phyloP scores from a whole-genome alignment of 2,797 vertebrate genomes.

The Cyclopterus lumpus region DNA sequence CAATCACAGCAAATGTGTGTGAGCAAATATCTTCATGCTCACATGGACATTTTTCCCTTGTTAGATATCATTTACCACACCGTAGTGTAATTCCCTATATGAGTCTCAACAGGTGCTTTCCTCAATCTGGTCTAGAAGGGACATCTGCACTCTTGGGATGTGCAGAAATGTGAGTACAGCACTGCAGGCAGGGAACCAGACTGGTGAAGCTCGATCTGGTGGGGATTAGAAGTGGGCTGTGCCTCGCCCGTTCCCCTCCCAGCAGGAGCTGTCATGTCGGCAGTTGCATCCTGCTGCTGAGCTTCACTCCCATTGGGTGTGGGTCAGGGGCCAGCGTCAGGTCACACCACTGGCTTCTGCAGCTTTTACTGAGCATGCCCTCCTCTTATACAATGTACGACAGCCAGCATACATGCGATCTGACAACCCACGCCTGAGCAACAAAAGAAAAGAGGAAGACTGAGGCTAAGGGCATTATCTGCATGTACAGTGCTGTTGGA shows the following conservation, averaged over 20 bases:
- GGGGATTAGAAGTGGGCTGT: conserved; percentile 61
- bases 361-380: conserved; percentile 34
- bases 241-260: conserved; percentile 57
- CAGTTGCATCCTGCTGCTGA: conserved; percentile 55
- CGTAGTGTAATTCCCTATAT: background rate
- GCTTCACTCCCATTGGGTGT: conserved; percentile 59
- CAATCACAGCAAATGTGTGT: conserved; percentile 28
- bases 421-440: conserved; percentile 60
- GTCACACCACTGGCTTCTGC: conserved; percentile 60
- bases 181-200: conserved; percentile 32
- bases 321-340: conserved; percentile 68
- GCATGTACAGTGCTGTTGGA: conserved; percentile 19
- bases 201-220: conserved; percentile 40
- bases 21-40: conserved; percentile 34
- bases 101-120: conserved; percentile 44
- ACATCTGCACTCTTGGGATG: conserved; percentile 35
- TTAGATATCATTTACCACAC: conserved; percentile 24
- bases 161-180: conserved; percentile 56
- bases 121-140: conserved; percentile 27
- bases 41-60: conserved; percentile 29
- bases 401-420: conserved; percentile 39
- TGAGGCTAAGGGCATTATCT: conserved; percentile 26
- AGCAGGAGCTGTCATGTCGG: conserved; percentile 73
- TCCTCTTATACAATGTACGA: conserved; percentile 33
- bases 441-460: conserved; percentile 49